phyloP scores from a whole-genome alignment of 2,888 invertebrate species.

The Anthrax anthrax region DNA sequence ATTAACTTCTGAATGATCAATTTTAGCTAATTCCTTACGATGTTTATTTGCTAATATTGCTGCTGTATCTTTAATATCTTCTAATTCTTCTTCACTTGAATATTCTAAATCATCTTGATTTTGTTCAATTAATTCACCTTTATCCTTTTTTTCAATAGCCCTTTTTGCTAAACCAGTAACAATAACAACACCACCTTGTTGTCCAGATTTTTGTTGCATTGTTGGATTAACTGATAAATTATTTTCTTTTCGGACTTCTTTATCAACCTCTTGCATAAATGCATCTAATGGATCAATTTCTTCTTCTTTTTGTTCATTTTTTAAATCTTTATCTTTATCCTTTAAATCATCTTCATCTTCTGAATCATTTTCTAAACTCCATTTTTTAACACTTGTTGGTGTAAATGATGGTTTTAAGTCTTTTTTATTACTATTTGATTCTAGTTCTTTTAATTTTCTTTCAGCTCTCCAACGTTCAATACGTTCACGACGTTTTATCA shows the following conservation, averaged over 20 bases:
- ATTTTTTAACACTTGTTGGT: conserved; percentile 61
- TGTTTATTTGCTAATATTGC: conserved; percentile 81
- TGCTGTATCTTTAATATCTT: conserved; percentile 83
- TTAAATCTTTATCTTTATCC: conserved; percentile 39
- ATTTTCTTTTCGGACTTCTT: conserved; percentile 37
- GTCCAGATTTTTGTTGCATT: conserved; percentile 28
- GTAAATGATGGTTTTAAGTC: conserved; percentile 53
- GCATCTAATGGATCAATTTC: conserved; percentile 95
- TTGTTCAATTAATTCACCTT: conserved; percentile 97
- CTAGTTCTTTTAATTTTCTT: conserved; percentile 73
- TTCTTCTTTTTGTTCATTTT: conserved; percentile 46
- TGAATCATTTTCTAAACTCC: conserved; percentile 93
- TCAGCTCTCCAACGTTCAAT: conserved; percentile 95
- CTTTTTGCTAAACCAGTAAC: conserved; percentile 76
- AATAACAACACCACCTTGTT: conserved; percentile 61
- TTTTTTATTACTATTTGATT: conserved; percentile 63
- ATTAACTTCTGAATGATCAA: conserved; percentile 75
- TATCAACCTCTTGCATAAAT: conserved; percentile 78
- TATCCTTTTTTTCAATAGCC: conserved; percentile 54
- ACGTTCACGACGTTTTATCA: conserved; percentile 88
- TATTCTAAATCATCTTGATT: conserved; percentile 97
- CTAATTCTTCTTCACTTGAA: conserved; percentile 92
- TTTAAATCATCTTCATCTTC: conserved; percentile 63
- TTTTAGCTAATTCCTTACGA: conserved; percentile 81
- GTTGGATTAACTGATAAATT: conserved; percentile 35